Base-by-base conservation (phyloP, 2,888 invertebrate genomes). In the Idaea biselata region DNA sequence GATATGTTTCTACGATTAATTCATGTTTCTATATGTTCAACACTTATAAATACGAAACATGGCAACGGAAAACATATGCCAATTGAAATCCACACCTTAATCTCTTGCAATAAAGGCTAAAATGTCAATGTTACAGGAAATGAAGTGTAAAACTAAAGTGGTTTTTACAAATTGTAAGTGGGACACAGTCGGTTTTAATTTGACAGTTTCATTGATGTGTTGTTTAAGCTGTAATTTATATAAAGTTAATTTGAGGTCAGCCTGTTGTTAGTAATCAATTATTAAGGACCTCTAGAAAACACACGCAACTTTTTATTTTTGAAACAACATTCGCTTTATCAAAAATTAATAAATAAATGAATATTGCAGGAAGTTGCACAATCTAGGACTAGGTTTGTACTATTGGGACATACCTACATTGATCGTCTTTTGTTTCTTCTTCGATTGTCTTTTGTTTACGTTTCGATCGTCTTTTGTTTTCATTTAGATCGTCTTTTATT, bases 191-290 rank as follows among this genome's bases (percentile, higher is more conserved):
- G 72, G 68, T 74, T 73, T 71, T 73, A 77, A 75, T 75, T 72
- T 75, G 77, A 77, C 78, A 77, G 77, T 68, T 66, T 69, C 67
- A 73, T 68, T 74, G 71, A 77, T 74, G 75, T 75, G 72, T 74
- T 71, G 61, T 64, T 69, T 58, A 62, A 63, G 64, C 68, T 72
- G 65, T 76, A 65, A 70, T 73, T 66, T 65, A 69, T 68, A 66
- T 68, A 64, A 66, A 60, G 64, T 67, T 73, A 69, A 68, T 71
- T 44, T 44, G 68, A 74, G 69, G 72, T 73, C 69, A 68, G 62
- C 64, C 60, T 65, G 63, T 59, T 62, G 58, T 66, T 44, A 55
- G 25, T 58, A 31, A 63, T 44, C 6, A 53, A 63, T 63, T 55
- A 61, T n/a, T 58, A 58, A 44, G 44, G 60, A 56, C 59, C 58